Conservation (phyloP, 2,888 invertebrate species). For the Clepsis dumicolana region DNA sequence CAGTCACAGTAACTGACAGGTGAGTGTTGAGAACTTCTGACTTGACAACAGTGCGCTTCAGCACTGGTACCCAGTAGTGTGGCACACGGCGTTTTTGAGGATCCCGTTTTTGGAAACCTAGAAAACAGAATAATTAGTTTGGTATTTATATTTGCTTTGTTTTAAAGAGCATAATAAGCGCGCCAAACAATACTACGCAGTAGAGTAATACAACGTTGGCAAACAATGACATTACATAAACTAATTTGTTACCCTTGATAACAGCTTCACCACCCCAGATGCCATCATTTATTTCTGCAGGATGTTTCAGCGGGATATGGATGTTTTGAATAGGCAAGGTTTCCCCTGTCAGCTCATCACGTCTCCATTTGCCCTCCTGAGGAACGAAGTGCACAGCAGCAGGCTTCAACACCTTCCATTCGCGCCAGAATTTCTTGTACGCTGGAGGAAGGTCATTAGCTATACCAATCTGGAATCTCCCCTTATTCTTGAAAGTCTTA, state of each 20-base stretch:
- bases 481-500: conserved; percentile 81
- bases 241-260: conserved; percentile 87
- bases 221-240: conserved; percentile 40
- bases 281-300: conserved; percentile 92
- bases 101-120: conserved; percentile 89
- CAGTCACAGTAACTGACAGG: conserved; percentile 93
- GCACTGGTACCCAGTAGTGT: conserved; percentile 94
- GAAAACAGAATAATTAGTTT: conserved; percentile 6
- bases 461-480: conserved; percentile 88
- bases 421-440: conserved; percentile 94
- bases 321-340: conserved; percentile 91
- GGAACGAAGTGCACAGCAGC: conserved; percentile 90
- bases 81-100: conserved; percentile 89
- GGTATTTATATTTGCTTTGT: not conserved
- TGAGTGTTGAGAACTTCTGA: conserved; percentile 96
- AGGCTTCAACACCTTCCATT: conserved; percentile 91
- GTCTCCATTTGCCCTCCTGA: conserved; percentile 90
- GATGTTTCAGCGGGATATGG: conserved; percentile 91
- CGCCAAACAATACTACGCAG: conserved; percentile 25
- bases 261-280: conserved; percentile 99
- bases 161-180: not conserved
- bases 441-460: conserved; percentile 91
- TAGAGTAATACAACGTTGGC: conserved; percentile 28
- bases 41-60: conserved; percentile 93
- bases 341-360: conserved; percentile 90